Evolutionary conservation across 2,797 vertebrate species (phyloP).

Genomic region (Gymnothorax reevesii): DNA sequence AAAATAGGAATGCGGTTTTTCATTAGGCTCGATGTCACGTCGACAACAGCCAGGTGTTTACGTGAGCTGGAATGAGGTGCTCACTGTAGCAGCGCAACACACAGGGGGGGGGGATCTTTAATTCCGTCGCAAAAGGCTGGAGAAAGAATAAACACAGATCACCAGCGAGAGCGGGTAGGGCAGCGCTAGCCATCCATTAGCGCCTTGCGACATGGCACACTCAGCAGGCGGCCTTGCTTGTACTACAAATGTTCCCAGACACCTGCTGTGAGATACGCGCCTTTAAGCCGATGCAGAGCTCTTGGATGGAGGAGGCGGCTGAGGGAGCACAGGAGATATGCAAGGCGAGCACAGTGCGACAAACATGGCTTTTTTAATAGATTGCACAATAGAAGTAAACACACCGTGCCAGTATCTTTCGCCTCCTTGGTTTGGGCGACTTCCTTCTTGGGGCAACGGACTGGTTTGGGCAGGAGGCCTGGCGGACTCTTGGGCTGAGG

Average conservation of each 20-base stretch:
- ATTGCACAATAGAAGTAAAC: neutral
- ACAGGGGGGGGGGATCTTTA: neutral
- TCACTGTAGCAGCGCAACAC: neutral
- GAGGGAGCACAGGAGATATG: neutral
- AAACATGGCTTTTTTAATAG: neutral
- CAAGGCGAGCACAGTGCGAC: neutral
- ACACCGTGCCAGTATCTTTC: slow-evolving; percentile 84
- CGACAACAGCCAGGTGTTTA: neutral
- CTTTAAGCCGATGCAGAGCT: slow-evolving; percentile 4
- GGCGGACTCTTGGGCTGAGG: slow-evolving; percentile 54
- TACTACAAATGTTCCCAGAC: slow-evolving; percentile 65
- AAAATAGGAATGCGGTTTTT: neutral
- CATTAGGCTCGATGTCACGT: neutral
- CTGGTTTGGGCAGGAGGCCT: slow-evolving; percentile 69
- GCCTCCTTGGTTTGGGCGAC: slow-evolving; percentile 75
- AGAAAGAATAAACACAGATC: slow-evolving; percentile 25
- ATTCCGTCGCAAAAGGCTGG: slow-evolving; percentile 1
- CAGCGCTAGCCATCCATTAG: slow-evolving; percentile 61
- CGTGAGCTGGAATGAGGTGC: neutral
- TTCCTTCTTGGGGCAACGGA: slow-evolving; percentile 73
- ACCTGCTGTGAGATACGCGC: slow-evolving; percentile 55
- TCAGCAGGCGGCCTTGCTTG: slow-evolving; percentile 65
- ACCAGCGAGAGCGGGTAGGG: slow-evolving; percentile 56
- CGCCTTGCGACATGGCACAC: slow-evolving; percentile 64
- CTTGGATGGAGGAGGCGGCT: neutral